Evolutionary conservation across 2,113 vertebrate species (phyloP).

Genomic region (Mugil cephalus): DNA sequence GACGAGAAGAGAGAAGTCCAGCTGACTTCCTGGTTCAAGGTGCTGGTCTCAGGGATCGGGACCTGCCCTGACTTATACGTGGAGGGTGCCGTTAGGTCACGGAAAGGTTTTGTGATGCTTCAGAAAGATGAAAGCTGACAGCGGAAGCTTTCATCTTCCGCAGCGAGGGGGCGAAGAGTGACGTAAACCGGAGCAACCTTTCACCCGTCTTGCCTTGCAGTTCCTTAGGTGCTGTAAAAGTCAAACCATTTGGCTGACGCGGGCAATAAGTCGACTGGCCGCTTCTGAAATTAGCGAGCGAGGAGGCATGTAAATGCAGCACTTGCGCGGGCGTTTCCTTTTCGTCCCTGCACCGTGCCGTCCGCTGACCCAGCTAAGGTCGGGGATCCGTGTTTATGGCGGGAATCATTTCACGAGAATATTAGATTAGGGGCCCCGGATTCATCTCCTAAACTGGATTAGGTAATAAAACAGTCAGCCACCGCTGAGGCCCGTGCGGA

Average conservation of each 20-base stretch:
- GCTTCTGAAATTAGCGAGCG: constrained; percentile 41
- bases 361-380: constrained; percentile 60
- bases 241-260: constrained; percentile 18
- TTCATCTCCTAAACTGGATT: constrained; percentile 84
- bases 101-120: constrained; percentile 17
- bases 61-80: constrained; percentile 32
- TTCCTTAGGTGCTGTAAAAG: constrained; percentile 11
- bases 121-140: constrained; percentile 31
- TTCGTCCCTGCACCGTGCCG: constrained; percentile 44
- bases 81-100: constrained; percentile 23
- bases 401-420: constrained; percentile 75
- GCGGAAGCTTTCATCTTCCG: constrained; percentile 18
- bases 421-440: constrained; percentile 78
- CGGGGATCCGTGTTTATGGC: constrained; percentile 70
- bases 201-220: background rate
- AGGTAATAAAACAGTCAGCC: constrained; percentile 77
- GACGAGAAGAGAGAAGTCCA: background rate
- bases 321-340: constrained; percentile 29
- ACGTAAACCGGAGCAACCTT: constrained; percentile 17
- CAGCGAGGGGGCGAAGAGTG: background rate
- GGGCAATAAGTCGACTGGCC: constrained; percentile 18
- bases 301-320: constrained; percentile 17
- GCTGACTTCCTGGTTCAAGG: constrained; percentile 37
- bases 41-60: constrained; percentile 25
- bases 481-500: constrained; percentile 54